Base-by-base conservation (phyloP, 2,113 vertebrate species). In the Aldabrachelys gigantea region DNA sequence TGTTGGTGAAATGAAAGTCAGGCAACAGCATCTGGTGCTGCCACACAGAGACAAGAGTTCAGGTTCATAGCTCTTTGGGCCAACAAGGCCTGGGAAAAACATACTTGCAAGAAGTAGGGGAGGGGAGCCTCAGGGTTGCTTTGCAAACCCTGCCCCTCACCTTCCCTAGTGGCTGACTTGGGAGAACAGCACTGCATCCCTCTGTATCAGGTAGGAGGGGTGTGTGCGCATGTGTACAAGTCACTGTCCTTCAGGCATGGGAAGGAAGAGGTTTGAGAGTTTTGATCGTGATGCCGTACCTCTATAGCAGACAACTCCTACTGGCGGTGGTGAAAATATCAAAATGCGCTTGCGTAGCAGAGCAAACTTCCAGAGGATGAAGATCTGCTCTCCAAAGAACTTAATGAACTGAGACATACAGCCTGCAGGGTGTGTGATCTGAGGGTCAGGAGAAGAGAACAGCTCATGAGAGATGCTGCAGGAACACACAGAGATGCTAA, bases 351-450 rank as follows among this genome's bases (percentile, higher is more conserved):
- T 99, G 96, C 99, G 98, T 21, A 99, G 99, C 95, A 99, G 97
- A 44, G 99, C 99, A 83, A 99, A 99, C 97, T 99, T 99, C 99
- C 99, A 99, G 96, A 99, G 98, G 89, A 99, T 98, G 82, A 99
- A 99, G 92, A 99, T 99, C 97, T 99, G 99, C 95, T 99, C 99
- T 24, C 99, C 99, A 0, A 99, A 99, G 97, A 99, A 99, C 97
- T 99, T 99, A 96, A 99, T 99, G 97, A 99, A 99, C 98, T 99
- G 99, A 92, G 99, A 99, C 99, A 99, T 99, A 97, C 99, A 99
- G 97, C 99, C 99, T 41, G 99, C 99, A 1, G 99, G 99, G 97
- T 99, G 99, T 87, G 99, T 99, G 98, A 99, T 99, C 99, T 99
- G 97, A 94, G 97, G 94, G 96, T 96, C 91, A 65, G 87, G 47